Evolutionary conservation across 2,888 invertebrate species (phyloP), one percentile per base, ranked within the genome.

Genomic region (Drosophila neoperkinsi): DNA sequence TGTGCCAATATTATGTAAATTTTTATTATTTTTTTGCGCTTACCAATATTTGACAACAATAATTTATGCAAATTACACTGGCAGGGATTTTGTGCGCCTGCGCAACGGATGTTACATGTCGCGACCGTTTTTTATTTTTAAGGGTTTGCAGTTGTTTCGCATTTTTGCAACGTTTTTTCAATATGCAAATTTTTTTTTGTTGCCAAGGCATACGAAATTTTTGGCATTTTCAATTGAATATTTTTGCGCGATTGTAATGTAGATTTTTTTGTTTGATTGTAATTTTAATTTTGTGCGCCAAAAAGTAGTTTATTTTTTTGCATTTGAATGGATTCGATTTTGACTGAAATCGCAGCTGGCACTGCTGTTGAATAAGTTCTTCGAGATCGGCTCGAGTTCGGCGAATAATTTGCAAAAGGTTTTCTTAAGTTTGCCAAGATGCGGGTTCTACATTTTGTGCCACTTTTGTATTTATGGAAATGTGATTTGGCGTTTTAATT

Each of bases 1-100:
- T 74, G 76, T 91, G 91, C 92, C 72, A 91, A 92, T 87, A 82
- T 88, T 90, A 91, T 92, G 90, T 75, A 81, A 91, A 91, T 88
- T 82, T 28, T 9, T 21, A 28, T 38, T 82, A 28, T 38, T 21
- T 43, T 50, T 36, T 43, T 36, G 36, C 46, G 76, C 62, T 59
- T 78, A 84, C 84, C 73, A 81, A 84, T 79, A 83, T 78, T 82
- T 83, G 77, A 74, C 91, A 90, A 51, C 73, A 77, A 85, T 90
- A 87, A 90, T 85, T 82, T 90, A 90, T 91, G 90, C 84, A 90
- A 91, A 91, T 87, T 81, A 76, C 72, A 72, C 68, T 65, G 72
- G 67, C 51, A 73, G 56, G 74, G 68, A 72, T 71, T 62, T 60
- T 59, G 51, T 61, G 80, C 79, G 79, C 69, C 68, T 74, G 77